Evolutionary conservation across 2,888 invertebrate genomes (phyloP).

Genomic region (Eupithecia tripunctaria): DNA sequence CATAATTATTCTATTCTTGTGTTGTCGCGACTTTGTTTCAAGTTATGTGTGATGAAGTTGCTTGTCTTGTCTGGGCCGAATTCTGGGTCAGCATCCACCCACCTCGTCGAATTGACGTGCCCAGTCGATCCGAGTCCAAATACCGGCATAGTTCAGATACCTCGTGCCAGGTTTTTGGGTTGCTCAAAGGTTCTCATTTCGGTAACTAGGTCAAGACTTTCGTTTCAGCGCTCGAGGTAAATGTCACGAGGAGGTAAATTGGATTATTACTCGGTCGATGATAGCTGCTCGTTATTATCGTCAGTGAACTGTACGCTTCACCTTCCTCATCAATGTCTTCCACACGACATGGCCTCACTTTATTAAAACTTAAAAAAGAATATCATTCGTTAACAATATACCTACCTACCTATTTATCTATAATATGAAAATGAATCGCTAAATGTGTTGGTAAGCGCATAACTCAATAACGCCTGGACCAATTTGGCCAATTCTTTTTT

Average conservation of each 20-base stretch:
- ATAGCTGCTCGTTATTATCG: conserved; percentile 2
- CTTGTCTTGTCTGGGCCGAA: conserved; percentile 27
- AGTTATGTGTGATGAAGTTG: conserved; percentile 16
- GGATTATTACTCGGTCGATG: conserved; percentile 7
- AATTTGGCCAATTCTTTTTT: no score
- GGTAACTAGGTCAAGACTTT: conserved; percentile 39
- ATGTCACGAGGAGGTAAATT: conserved; percentile 25
- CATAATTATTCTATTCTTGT: neutral
- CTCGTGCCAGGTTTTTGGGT: conserved; percentile 32
- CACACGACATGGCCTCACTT: neutral
- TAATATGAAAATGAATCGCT: no score
- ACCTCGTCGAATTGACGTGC: conserved; percentile 38
- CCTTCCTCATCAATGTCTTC: neutral
- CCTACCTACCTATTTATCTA: no score
- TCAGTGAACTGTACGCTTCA: neutral
- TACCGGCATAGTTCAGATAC: conserved; percentile 10
- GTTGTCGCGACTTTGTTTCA: neutral
- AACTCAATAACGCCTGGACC: no score
- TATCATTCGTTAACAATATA: neutral
- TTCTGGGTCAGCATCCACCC: conserved; percentile 44
- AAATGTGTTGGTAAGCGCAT: no score
- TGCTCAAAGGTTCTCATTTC: conserved; percentile 26
- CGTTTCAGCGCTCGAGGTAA: conserved; percentile 33
- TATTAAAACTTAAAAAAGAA: neutral
- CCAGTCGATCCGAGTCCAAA: conserved; percentile 37